A percentile compares a stretch with the other conserved stretches of the same genome.
phyloP scores from a whole-genome alignment of 1,140 invertebrate genomes.

The Dendroctonus valens region DNA sequence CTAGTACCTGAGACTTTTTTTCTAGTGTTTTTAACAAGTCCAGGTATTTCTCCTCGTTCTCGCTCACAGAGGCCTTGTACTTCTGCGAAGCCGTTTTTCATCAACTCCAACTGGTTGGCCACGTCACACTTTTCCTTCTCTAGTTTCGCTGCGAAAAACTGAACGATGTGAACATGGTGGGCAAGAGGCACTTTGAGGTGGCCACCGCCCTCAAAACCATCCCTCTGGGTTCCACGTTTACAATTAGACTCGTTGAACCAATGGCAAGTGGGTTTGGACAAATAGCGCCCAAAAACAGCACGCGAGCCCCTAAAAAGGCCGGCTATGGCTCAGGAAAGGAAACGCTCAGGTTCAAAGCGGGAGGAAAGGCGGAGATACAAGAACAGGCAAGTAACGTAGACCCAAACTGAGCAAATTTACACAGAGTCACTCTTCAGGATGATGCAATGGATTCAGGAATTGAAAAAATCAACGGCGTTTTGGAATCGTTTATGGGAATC shows the following conservation, averaged over 20 bases:
- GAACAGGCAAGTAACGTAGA: constrained; percentile 61
- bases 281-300: constrained; percentile 71
- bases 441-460: constrained; percentile 71
- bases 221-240: constrained; percentile 84
- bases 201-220: constrained; percentile 94
- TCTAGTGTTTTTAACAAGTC: constrained; percentile 21
- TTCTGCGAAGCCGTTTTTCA: constrained; percentile 24
- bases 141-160: constrained; percentile 69
- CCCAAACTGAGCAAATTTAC: neutral
- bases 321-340: constrained; percentile 81
- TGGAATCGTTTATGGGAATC: constrained; percentile 96
- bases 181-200: constrained; percentile 93
- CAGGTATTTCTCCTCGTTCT: constrained; percentile 27
- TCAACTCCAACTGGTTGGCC: constrained; percentile 8
- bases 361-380: constrained; percentile 86
- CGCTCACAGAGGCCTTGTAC: constrained; percentile 11
- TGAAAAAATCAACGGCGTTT: constrained; percentile 84
- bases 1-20: constrained; percentile 15
- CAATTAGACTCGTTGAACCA: constrained; percentile 86
- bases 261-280: constrained; percentile 86
- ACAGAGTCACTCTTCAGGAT: constrained; percentile 62
- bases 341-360: constrained; percentile 89
- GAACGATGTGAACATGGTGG: constrained; percentile 80
- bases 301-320: constrained; percentile 60
- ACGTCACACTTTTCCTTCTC: constrained; percentile 30